Conservation (phyloP, 1,140 invertebrate genomes). For the Dysdera silvatica region DNA sequence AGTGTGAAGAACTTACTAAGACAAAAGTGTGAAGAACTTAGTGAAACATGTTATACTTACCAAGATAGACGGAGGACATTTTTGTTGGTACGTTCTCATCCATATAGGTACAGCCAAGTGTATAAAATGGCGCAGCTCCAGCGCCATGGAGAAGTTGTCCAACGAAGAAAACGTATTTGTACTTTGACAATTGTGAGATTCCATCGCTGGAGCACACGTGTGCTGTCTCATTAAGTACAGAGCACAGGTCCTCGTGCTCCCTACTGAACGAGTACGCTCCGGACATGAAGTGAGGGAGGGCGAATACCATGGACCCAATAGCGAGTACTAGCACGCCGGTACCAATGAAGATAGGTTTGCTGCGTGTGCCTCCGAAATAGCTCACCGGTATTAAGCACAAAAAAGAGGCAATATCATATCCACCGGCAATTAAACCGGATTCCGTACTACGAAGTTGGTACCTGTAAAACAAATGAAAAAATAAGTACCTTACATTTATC, state of each 20-base stretch:
- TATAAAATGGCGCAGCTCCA: slow-evolving; percentile 77
- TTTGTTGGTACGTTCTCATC: slow-evolving; percentile 78
- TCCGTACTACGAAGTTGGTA: too few relatives aligned
- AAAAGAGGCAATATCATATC: slow-evolving; percentile 74
- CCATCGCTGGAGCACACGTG: neutral
- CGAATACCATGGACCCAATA: slow-evolving; percentile 82
- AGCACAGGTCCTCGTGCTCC: slow-evolving; percentile 30
- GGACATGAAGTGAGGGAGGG: slow-evolving; percentile 78
- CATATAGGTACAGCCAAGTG: slow-evolving; percentile 77
- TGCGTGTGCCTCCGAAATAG: slow-evolving; percentile 71
- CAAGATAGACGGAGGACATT: slow-evolving; percentile 69
- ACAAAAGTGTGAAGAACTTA: too few relatives aligned
- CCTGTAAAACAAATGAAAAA: too few relatives aligned
- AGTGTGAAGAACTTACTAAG: too few relatives aligned
- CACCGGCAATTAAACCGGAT: slow-evolving; percentile 68
- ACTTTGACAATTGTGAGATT: slow-evolving; percentile 39
- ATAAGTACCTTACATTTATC: too few relatives aligned
- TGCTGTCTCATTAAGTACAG: neutral
- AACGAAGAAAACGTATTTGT: slow-evolving; percentile 64
- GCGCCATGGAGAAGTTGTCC: slow-evolving; percentile 81
- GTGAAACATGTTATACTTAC: too few relatives aligned
- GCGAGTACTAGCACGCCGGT: slow-evolving; percentile 80
- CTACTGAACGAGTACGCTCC: slow-evolving; percentile 29
- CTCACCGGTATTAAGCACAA: slow-evolving; percentile 72
- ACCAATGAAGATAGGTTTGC: slow-evolving; percentile 73